phyloP scores from a whole-genome alignment of 2,113 vertebrate genomes.

The Petrocephalus zakoni region DNA sequence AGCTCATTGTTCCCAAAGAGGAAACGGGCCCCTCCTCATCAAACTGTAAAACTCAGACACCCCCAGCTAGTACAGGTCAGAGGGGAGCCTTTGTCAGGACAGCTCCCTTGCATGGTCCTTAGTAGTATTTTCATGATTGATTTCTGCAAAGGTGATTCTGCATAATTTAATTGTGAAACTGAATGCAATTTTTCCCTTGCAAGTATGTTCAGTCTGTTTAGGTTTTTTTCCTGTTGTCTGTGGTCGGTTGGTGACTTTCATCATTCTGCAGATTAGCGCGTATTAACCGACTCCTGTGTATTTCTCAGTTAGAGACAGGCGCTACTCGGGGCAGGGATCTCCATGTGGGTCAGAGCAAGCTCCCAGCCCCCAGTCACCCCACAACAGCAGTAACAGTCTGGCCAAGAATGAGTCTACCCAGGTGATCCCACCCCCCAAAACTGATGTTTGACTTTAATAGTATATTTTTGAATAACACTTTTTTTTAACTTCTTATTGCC shows the following conservation, averaged over 20 bases:
- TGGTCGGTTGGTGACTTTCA: not conserved
- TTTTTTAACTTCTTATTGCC: not conserved
- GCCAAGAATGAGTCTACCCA: slow-evolving; percentile 62
- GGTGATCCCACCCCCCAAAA: slow-evolving; percentile 33
- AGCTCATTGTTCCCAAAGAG: slow-evolving; percentile 68
- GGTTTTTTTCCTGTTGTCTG: not conserved
- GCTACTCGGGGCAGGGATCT: slow-evolving; percentile 74
- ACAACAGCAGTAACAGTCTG: slow-evolving; percentile 70
- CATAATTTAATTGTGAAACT: not conserved
- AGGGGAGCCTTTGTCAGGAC: not conserved
- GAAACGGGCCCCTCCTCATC: slow-evolving; percentile 62
- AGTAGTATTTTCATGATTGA: not conserved
- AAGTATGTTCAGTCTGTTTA: not conserved
- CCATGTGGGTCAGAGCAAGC: slow-evolving; percentile 76
- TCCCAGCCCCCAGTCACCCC: slow-evolving; percentile 81
- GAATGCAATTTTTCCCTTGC: not conserved
- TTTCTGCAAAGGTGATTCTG: not conserved
- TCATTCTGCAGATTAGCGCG: not conserved
- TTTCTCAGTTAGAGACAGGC: slow-evolving; percentile 59
- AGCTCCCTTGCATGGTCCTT: not conserved
- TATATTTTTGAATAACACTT: not conserved
- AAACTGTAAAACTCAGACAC: slow-evolving; percentile 55
- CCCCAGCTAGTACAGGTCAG: slow-evolving; percentile 68
- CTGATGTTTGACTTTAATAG: not conserved
- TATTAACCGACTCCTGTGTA: not conserved